These are phyloP conservation scores for Syrmaticus mikado DNA, from an alignment of 2,113 vertebrate genomes.

Conservation along the genomic window DNA sequence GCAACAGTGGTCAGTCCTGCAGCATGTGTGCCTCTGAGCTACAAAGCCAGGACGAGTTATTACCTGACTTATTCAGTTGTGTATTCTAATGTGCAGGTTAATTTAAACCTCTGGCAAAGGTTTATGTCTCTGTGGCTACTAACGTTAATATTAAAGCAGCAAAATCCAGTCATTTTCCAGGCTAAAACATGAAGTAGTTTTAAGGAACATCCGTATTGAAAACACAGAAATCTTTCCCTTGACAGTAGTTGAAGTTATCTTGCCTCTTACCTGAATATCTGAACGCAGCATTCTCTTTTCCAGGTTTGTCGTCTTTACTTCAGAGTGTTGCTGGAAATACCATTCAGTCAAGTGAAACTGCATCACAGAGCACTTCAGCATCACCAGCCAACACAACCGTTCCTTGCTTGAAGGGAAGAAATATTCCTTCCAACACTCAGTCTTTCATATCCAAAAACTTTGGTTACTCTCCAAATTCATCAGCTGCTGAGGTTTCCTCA, in stretches of 20 bases:
- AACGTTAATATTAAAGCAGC: fast-evolving
- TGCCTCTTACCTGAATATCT: not conserved
- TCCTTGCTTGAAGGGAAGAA: constrained; percentile 74
- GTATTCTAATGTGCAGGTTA: not conserved
- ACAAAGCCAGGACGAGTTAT: not conserved
- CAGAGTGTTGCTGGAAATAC: constrained; percentile 88
- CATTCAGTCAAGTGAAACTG: constrained; percentile 62
- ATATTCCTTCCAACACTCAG: constrained; percentile 52
- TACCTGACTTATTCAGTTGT: fast-evolving
- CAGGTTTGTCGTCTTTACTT: constrained; percentile 93
- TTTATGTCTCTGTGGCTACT: not conserved
- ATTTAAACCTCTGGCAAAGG: not conserved
- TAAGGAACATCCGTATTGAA: fast-evolving
- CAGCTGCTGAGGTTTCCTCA: constrained; percentile 81
- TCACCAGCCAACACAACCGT: constrained; percentile 65
- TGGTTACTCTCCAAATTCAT: constrained; percentile 79
- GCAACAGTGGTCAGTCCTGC: not conserved
- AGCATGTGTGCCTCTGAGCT: not conserved
- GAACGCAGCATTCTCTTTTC: not conserved
- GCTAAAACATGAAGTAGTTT: fast-evolving
- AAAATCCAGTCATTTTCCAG: not conserved
- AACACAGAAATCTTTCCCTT: fast-evolving
- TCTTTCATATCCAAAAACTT: constrained; percentile 77
- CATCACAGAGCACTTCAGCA: constrained; percentile 68
- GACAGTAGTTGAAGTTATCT: fast-evolving